A percentile compares a stretch with the other conserved stretches of the same genome.
Evolutionary conservation across 2,797 vertebrate genomes (phyloP).

Genomic region (Crax fasciolata): DNA sequence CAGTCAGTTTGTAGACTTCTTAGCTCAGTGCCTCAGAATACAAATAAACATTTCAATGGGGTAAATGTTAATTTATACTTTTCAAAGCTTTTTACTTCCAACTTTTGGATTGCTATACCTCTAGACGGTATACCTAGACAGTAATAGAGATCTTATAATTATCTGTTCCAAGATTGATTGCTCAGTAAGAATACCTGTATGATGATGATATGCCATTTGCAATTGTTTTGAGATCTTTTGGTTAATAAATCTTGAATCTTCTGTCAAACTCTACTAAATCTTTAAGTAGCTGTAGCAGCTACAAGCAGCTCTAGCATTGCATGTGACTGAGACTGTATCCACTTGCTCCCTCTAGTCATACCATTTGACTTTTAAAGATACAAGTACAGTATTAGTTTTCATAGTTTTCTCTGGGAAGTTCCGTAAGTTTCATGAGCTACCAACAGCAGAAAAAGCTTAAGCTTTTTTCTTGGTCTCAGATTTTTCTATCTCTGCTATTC

Average conservation of each 20-base stretch:
- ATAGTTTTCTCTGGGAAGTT: not conserved
- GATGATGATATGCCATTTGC: not conserved
- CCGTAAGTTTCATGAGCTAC: not conserved
- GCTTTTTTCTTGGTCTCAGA: not conserved
- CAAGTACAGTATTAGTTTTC: not conserved
- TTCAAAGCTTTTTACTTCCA: constrained; percentile 22
- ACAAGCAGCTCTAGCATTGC: not conserved
- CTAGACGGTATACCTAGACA: not conserved
- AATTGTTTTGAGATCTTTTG: not conserved
- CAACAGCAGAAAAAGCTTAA: not conserved
- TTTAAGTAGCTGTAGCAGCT: not conserved
- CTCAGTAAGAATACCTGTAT: not conserved
- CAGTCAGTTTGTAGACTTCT: not conserved
- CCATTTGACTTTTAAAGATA: not conserved
- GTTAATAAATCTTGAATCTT: not conserved
- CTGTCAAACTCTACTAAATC: not conserved
- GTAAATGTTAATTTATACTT: not conserved
- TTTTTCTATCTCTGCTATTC: constrained; percentile 3
- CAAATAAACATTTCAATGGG: not conserved
- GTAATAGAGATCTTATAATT: constrained; percentile 8
- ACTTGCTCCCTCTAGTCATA: not conserved
- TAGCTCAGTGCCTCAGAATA: not conserved
- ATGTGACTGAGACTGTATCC: not conserved
- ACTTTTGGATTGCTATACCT: not conserved
- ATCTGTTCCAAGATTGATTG: not conserved